Percentiles rank a stretch among this genome's conserved stretches.
These are phyloP conservation scores for Bubo bubo DNA, from an alignment of 2,113 vertebrate species.

Conservation along the genomic window DNA sequence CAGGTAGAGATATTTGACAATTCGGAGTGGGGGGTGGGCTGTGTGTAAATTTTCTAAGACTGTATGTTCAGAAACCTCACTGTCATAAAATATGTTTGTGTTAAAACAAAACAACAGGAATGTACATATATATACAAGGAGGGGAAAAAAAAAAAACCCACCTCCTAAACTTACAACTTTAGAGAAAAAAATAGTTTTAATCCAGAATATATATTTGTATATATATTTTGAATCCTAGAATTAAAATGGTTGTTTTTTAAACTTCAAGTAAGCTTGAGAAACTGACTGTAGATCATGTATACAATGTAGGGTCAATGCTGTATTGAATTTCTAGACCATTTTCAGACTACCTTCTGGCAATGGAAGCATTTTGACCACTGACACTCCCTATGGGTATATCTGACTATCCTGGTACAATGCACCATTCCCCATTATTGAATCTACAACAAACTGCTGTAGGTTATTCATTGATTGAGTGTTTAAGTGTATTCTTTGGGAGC, in stretches of 20 bases:
- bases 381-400: conserved; percentile 95
- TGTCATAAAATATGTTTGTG: not conserved
- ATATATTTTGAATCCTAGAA: not conserved
- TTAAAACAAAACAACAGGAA: not conserved
- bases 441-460: conserved; percentile 93
- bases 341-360: conserved; percentile 98
- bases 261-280: conserved; percentile 71
- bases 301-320: conserved; percentile 90
- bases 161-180: not conserved
- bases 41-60: not conserved
- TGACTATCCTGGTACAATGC: conserved; percentile 87
- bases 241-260: conserved; percentile 65
- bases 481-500: conserved; percentile 88
- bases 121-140: accelerated
- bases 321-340: conserved; percentile 98
- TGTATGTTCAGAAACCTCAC: not conserved
- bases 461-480: conserved; percentile 99
- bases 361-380: conserved; percentile 99
- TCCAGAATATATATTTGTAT: not conserved
- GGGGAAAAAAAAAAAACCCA: not conserved
- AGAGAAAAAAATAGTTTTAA: not conserved
- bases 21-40: too few species aligned
- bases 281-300: conserved; percentile 76
- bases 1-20: not conserved
- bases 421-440: conserved; percentile 85